A percentile compares a stretch with the other conserved stretches of the same genome.
Evolutionary conservation across 2,797 vertebrate genomes (phyloP).

Genomic region (Chloroceryle amazona): DNA sequence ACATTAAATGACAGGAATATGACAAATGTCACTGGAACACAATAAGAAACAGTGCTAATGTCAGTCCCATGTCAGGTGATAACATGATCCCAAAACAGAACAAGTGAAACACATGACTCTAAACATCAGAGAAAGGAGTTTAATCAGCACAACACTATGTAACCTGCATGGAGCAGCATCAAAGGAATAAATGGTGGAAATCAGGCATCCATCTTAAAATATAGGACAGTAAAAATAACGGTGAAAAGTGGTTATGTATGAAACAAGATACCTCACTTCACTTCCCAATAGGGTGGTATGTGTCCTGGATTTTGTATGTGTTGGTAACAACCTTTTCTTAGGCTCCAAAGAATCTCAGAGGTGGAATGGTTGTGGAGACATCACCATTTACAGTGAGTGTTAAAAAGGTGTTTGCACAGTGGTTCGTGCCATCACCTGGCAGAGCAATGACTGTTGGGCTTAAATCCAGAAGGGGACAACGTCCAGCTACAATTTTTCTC

Average conservation of each 20-base stretch:
- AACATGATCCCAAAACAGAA: not conserved
- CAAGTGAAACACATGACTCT: not conserved
- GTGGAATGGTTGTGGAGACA: not conserved
- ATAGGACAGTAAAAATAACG: not conserved
- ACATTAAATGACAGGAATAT: not conserved
- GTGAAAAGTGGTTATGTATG: not conserved
- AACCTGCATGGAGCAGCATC: not conserved
- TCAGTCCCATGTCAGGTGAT: not conserved
- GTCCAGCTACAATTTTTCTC: not conserved
- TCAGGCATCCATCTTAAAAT: not conserved
- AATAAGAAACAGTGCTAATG: not conserved
- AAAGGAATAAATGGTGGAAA: not conserved
- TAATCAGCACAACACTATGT: not conserved
- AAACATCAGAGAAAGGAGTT: not conserved
- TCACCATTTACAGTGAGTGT: not conserved
- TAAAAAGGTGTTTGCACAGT: not conserved
- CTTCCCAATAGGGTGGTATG: not conserved
- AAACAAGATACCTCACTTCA: not conserved
- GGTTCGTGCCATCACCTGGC: not conserved
- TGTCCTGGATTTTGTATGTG: not conserved
- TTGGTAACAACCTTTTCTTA: not conserved
- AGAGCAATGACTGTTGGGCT: not conserved
- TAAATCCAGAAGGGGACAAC: not conserved
- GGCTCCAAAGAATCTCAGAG: not conserved
- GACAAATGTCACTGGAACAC: not conserved